Percentiles rank a stretch among this genome's conserved stretches.
These are phyloP conservation scores for Cataglyphis hispanica DNA, from an alignment of 1,140 invertebrate species.

Conservation along the genomic window DNA sequence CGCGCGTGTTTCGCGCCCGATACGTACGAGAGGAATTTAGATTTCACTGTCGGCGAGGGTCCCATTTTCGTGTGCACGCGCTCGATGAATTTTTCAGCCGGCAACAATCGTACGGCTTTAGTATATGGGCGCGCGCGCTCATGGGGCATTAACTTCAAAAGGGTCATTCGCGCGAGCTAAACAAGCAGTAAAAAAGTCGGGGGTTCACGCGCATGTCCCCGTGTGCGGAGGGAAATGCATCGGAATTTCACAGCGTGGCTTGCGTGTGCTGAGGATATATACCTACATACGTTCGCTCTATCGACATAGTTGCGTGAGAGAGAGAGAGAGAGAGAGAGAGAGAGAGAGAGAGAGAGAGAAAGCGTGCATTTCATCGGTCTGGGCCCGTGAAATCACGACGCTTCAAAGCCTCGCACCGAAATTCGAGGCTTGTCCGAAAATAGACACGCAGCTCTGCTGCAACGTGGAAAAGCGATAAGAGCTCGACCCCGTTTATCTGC, in stretches of 20 bases:
- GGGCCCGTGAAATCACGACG: conserved; percentile 67
- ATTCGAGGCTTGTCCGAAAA: conserved; percentile 67
- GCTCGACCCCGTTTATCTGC: conserved; percentile 49
- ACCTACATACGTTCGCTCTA: background rate
- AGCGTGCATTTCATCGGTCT: conserved; percentile 60
- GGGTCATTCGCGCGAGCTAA: conserved; percentile 74
- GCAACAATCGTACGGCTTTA: conserved; percentile 73
- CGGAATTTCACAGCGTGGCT: conserved; percentile 64
- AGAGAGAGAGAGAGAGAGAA: no score
- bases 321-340: no score
- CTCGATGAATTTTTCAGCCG: conserved; percentile 75
- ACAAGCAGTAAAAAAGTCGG: conserved; percentile 76
- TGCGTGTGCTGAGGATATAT: background rate
- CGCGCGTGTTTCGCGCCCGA: conserved; percentile 1
- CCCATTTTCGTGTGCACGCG: conserved; percentile 46
- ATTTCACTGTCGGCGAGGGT: conserved; percentile 61
- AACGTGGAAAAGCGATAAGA: conserved; percentile 60
- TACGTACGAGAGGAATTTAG: conserved; percentile 36
- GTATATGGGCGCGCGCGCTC: conserved; percentile 64
- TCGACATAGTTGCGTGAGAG: background rate
- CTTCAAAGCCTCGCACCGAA: conserved; percentile 65
- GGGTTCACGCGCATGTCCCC: conserved; percentile 51
- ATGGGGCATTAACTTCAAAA: conserved; percentile 77
- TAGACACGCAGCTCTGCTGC: conserved; percentile 18
- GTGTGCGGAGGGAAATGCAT: conserved; percentile 64